Base-by-base conservation (phyloP, 2,888 invertebrate genomes). In the Panorpa germanica region DNA sequence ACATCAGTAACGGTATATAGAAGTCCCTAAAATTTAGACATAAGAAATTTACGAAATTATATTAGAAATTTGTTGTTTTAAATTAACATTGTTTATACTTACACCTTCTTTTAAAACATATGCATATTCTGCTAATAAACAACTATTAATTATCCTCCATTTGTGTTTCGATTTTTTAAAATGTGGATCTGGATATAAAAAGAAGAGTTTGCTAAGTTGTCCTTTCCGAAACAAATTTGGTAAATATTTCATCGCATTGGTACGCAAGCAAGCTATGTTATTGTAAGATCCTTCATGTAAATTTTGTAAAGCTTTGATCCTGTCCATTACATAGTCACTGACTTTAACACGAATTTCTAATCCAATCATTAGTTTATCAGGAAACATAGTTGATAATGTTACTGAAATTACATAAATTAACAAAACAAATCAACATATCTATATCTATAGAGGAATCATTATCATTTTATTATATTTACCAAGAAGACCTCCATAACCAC, bases 171-270 rank as follows among this genome's bases (percentile, higher is more conserved):
- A 77, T 47, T 80, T 90, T 53, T 98, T 99, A 53, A 99, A 99
- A 59, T 99, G 98, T 17, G 98, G 98, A 59, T 98, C 98, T 14
- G 98, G 98, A 54, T 93, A 98, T 11, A 99, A 59, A 54, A 99
- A 96, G 54, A 99, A 98, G 78, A 99, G 86, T 58, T 95, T 95
- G 37, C 72, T 72, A 24, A 96, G 57, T 77, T 93, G 96, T 38
- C 80, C 86, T 59, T 95, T 96, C 33, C 61, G 53, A 48, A 99
- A 98, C 55, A 80, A 98, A 53, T 98, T 96, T 3, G 96, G 95
- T 42, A 99, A 65, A 63, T 95, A 95, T 55, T 96, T 98, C 96
- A 99, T 98, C 2, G 96, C 96, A 62, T 98, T 98, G 9, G 86
- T 78, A 39, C 98, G 66, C 28, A 98, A 57, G 41, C 96, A 95